These are phyloP conservation scores for Xestia c-nigrum DNA, from an alignment of 2,888 invertebrate species.

Conservation along the genomic window DNA sequence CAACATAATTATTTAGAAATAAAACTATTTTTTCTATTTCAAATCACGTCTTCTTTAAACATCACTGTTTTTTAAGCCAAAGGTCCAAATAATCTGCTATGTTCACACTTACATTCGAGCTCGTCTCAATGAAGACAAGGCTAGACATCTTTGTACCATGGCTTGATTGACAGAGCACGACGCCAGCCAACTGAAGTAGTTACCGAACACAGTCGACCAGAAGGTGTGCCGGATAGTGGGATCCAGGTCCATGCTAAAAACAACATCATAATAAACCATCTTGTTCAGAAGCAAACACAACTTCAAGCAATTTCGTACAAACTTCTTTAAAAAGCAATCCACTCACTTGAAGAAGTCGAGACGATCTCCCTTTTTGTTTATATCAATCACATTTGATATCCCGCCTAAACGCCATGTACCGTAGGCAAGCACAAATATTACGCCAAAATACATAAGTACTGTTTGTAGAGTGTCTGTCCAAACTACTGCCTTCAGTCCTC, in stretches of 20 bases:
- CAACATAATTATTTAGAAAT: background rate
- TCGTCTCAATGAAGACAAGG: slow-evolving; percentile 93
- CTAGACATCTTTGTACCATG: slow-evolving; percentile 96
- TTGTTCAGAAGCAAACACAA: background rate
- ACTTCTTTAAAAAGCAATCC: background rate
- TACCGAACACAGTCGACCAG: slow-evolving; percentile 95
- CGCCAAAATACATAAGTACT: slow-evolving; percentile 93
- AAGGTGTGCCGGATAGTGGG: slow-evolving; percentile 95
- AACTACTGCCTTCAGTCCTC: slow-evolving; percentile 94
- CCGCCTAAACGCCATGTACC: slow-evolving; percentile 93
- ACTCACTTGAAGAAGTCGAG: slow-evolving; percentile 94
- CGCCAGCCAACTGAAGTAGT: slow-evolving; percentile 95
- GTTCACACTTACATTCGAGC: slow-evolving; percentile 92
- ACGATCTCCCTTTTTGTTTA: slow-evolving; percentile 91
- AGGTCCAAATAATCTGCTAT: background rate
- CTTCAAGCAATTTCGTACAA: background rate
- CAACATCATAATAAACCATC: slow-evolving; percentile 11
- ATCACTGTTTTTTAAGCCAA: background rate
- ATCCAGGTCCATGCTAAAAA: slow-evolving; percentile 93
- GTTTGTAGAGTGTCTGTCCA: slow-evolving; percentile 96
- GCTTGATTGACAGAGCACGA: slow-evolving; percentile 96
- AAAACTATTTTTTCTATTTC: background rate
- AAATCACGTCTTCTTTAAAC: background rate
- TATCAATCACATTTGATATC: slow-evolving; percentile 90
- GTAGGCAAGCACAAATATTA: slow-evolving; percentile 92